Evolutionary conservation across 2,797 vertebrate genomes (phyloP), one percentile per base, ranked within the genome.

Genomic region (Muraenolepis orangiensis): DNA sequence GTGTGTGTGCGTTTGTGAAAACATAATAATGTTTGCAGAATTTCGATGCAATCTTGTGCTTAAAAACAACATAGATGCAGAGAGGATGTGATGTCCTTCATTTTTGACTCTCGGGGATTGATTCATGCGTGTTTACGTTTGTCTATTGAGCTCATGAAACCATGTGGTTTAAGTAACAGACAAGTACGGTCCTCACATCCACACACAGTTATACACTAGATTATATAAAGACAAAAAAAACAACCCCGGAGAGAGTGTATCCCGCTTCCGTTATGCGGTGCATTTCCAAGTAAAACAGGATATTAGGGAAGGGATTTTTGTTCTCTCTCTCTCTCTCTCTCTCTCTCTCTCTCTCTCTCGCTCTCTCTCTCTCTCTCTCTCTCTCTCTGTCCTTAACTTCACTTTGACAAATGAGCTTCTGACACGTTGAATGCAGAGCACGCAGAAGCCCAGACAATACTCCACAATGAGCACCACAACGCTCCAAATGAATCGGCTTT

Each of bases 341-440:
- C n/a, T n/a, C n/a, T n/a, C n/a, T n/a, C n/a, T n/a, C n/a, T n/a
- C n/a, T n/a, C n/a, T n/a, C n/a, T n/a, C n/a, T n/a, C n/a, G n/a
- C n/a, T n/a, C n/a, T n/a, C n/a, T n/a, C n/a, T n/a, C n/a, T n/a
- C n/a, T n/a, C n/a, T n/a, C n/a, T n/a, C n/a, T n/a, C n/a, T 69
- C 82, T 83, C 82, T 28, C 34, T 28, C 80, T 74, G 20, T 18
- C 70, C 74, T 82, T 79, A 70, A 81, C 78, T 86, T 83, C 76
- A 71, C 75, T 85, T 81, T 88, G 85, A 90, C 82, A 80, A 85
- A 89, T 86, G 78, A 74, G 76, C 23, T 36, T 38, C 72, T 38
- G 71, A 68, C 23, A 72, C 7, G 11, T 46, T 57, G 68, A 69
- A 36, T 93, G 92, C 92, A 92, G 92, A 90, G 91, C 93, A 92